Percentiles rank a stretch among this genome's conserved stretches.
Conservation (phyloP, 2,797 vertebrate species). For the Coendou prehensilis region DNA sequence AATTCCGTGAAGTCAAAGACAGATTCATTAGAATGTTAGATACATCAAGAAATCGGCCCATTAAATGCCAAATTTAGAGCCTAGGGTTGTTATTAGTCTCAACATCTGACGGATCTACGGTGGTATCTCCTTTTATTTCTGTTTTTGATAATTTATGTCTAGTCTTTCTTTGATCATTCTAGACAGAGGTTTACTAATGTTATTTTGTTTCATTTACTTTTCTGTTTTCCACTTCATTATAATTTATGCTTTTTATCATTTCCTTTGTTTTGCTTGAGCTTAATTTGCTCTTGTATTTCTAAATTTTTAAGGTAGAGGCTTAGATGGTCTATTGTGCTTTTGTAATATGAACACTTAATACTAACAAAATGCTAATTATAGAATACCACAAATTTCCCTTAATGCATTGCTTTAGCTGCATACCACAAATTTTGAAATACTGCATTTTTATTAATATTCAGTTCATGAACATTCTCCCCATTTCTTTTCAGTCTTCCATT, state of each 20-base stretch:
- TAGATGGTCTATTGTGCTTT: background rate
- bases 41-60: background rate
- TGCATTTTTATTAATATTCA: background rate
- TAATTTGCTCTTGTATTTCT: constrained; percentile 1
- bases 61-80: background rate
- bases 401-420: background rate
- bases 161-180: background rate
- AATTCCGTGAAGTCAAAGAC: background rate
- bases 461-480: background rate
- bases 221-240: background rate
- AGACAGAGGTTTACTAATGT: background rate
- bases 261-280: background rate
- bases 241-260: constrained; percentile 8
- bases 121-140: background rate
- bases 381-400: background rate
- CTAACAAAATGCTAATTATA: background rate
- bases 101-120: background rate
- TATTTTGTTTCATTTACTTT: background rate
- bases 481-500: constrained; percentile 8
- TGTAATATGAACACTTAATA: constrained; percentile 18
- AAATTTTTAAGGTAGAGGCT: background rate
- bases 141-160: background rate
- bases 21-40: constrained; percentile 4
- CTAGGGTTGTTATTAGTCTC: background rate
- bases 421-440: background rate